Evolutionary conservation across 1,140 invertebrate genomes (phyloP).

Genomic region (Mamestra configurata): DNA sequence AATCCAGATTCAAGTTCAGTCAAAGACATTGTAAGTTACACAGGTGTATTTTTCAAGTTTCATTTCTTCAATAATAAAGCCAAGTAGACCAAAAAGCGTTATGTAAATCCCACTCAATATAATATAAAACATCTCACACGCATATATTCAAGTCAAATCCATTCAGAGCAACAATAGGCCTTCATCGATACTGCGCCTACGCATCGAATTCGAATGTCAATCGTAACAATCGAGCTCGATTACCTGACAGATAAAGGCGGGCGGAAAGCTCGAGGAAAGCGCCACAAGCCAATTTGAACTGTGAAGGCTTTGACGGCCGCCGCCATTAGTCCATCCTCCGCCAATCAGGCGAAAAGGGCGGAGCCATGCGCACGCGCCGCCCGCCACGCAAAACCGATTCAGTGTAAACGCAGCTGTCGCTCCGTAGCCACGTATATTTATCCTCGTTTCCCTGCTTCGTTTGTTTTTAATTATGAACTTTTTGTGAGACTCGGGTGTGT

Average conservation of each 20-base stretch:
- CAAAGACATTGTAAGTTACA: too few species aligned
- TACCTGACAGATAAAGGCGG: conserved; percentile 77
- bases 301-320: conserved; percentile 70
- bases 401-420: conserved; percentile 81
- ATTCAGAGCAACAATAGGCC: conserved; percentile 53
- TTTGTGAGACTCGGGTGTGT: conserved; percentile 66
- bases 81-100: background rate
- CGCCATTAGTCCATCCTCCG: conserved; percentile 71
- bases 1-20: too few species aligned
- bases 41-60: background rate
- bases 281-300: conserved; percentile 47
- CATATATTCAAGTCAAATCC: conserved; percentile 36
- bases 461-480: conserved; percentile 75
- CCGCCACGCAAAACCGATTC: conserved; percentile 65
- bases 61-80: background rate
- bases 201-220: conserved; percentile 68
- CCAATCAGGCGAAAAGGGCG: conserved; percentile 77
- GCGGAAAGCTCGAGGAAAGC: conserved; percentile 73
- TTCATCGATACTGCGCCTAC: conserved; percentile 71
- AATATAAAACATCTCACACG: conserved; percentile 42
- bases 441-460: conserved; percentile 56
- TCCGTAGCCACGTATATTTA: conserved; percentile 68
- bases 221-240: conserved; percentile 61
- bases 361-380: conserved; percentile 82
- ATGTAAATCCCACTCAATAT: conserved; percentile 20